Evolutionary conservation across 1,140 invertebrate genomes (phyloP), one percentile per base, ranked within the genome.

Genomic region (Neodiprion virginianus): DNA sequence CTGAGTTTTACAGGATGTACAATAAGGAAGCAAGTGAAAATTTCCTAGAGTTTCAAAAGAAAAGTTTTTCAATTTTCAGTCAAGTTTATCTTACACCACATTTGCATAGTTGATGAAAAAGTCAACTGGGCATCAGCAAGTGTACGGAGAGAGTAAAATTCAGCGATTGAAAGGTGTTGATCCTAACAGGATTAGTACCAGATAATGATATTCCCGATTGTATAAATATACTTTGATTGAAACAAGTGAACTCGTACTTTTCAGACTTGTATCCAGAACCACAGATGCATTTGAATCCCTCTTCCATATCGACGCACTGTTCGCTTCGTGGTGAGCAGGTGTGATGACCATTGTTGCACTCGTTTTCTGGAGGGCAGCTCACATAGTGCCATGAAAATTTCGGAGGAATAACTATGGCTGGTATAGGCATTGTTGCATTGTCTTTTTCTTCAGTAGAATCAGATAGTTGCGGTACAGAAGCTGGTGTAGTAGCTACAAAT

Each of bases 341-440:
- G 82, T 99, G 97, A 86, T 99, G 97, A 11, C 92, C 92, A 85
- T 98, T 99, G 40, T 89, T 84, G 84, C 97, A 99, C 88, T 99
- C 97, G 85, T 99, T 95, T 89, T 99, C 97, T 0, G 94, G 92
- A 1, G 97, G 97, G 87, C 97, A 98, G 50, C 91, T 90, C 0
- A 95, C 92, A 81, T 97, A 98, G 77, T 96, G 91, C 96, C 97
- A 98, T 0, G 92, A 91, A 79, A 93, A 93, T 4, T 87, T 90
- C 53, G 53, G 53, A 61, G 53, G 53, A 0, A 86, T 83, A 21
- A 83, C 81, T 28, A 85, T 80, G 14, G 83, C 80, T 9, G 82
- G 80, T 1, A 86, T 82, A 7, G 86, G 50, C 47, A 89, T 88
- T 0, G 86, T 86, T 23, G 85, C 83, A 74, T 92, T 89, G 10